Evolutionary conservation across 2,888 invertebrate species (phyloP), one percentile per base, ranked within the genome.

Genomic region (Megastigmus dorsalis): DNA sequence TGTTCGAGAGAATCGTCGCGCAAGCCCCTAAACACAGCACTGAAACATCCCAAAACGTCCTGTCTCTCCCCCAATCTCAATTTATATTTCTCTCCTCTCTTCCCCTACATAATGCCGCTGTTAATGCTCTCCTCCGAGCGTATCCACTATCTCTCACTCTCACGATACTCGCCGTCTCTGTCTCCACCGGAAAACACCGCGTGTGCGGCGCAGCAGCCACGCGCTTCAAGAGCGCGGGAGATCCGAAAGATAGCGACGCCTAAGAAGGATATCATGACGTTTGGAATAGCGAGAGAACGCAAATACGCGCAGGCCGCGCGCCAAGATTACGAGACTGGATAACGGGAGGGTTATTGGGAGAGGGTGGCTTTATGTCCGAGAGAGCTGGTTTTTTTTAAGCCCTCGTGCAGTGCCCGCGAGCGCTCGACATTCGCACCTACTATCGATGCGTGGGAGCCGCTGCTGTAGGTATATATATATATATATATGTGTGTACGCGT

Each of bases 211-310:
- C 43, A 63, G 55, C 28, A 67, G 52, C n/a, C 71, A 67, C 62
- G 76, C 72, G 36, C 36, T 6, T 23, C 48, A 38, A 50, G 20
- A 59, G 15, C 13, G 66, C 70, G 75, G 78, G 78, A 85, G 86
- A 86, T 85, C 79, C 77, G 66, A 60, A n/a, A 74, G 67, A 74
- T 70, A 84, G 84, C 36, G 7, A 28, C 28, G 10, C 18, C 78
- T 82, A 84, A 84, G 83, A 81, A 83, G 84, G 83, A 83, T n/a
- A n/a, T 85, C 86, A 82, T 84, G 85, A 85, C 84, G 83, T 85
- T 52, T 80, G n/a, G n/a, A n/a, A n/a, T n/a, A n/a, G n/a, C 82
- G 79, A 80, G 81, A 81, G 78, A 84, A 85, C 84, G 83, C 84
- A 85, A 86, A 85, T 84, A 84, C 82, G 80, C 48, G 73, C 67